Evolutionary conservation across 2,888 invertebrate species (phyloP).

Genomic region (Sisyra nigra): DNA sequence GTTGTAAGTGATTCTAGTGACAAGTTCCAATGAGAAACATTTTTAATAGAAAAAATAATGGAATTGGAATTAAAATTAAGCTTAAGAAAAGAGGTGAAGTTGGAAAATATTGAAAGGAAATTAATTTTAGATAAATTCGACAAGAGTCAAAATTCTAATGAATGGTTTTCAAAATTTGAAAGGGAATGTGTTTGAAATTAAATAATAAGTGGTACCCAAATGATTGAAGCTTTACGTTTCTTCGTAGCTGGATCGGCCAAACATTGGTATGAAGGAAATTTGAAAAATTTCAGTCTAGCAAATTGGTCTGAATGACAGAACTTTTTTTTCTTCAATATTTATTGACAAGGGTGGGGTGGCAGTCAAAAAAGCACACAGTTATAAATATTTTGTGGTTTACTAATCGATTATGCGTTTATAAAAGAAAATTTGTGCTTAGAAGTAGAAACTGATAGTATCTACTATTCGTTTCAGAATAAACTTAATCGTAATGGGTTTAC

Average conservation of each 20-base stretch:
- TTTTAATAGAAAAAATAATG: slow-evolving; percentile 5
- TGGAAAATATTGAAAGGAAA: slow-evolving; percentile 4
- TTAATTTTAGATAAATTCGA: slow-evolving; percentile 7
- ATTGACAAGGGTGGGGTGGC: slow-evolving; percentile 7
- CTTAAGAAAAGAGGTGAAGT: neutral
- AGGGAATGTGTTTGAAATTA: slow-evolving; percentile 5
- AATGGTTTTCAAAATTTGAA: slow-evolving; percentile 7
- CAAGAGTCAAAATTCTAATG: slow-evolving; percentile 3
- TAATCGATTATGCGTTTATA: slow-evolving; percentile 8
- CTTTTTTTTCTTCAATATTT: slow-evolving; percentile 6
- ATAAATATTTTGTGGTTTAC: slow-evolving; percentile 8
- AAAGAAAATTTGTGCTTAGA: slow-evolving; percentile 8
- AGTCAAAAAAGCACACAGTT: slow-evolving; percentile 8
- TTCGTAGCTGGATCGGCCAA: slow-evolving; percentile 1
- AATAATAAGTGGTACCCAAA: neutral
- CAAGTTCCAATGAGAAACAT: neutral
- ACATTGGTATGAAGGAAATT: slow-evolving; percentile 8
- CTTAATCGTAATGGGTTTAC: slow-evolving; percentile 9
- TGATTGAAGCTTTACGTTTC: neutral
- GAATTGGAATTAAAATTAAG: slow-evolving; percentile 5
- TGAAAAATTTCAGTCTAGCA: slow-evolving; percentile 5
- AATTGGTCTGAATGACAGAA: slow-evolving; percentile 7
- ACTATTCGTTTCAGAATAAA: slow-evolving; percentile 6
- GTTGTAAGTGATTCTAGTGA: neutral
- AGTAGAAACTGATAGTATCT: slow-evolving; percentile 2